These are phyloP conservation scores for Artemia franciscana DNA, from an alignment of 1,140 invertebrate genomes.

Conservation along the genomic window DNA sequence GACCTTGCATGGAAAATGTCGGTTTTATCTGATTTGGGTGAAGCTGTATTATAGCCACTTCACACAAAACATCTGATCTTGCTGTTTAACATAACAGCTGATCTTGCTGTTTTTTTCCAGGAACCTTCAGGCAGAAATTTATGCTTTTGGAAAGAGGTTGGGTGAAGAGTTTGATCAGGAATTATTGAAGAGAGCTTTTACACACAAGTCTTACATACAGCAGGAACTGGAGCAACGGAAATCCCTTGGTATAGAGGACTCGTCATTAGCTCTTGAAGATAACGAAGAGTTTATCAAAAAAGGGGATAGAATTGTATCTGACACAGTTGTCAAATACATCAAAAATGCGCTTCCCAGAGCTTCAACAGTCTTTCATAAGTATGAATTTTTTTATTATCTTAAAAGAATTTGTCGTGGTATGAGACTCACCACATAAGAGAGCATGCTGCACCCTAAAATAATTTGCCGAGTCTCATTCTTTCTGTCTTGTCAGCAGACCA, in stretches of 20 bases:
- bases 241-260: constrained; percentile 37
- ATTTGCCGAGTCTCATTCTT: too few relatives aligned
- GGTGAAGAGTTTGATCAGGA: constrained; percentile 53
- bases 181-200: constrained; percentile 47
- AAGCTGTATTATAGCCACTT: too few relatives aligned
- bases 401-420: too few relatives aligned
- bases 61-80: too few relatives aligned
- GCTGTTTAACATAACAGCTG: too few relatives aligned
- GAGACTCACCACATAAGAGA: too few relatives aligned
- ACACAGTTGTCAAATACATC: constrained; percentile 32
- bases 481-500: too few relatives aligned
- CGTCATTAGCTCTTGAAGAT: constrained; percentile 30
- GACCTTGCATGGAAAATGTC: too few relatives aligned
- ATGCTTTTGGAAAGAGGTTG: constrained; percentile 57
- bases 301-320: constrained; percentile 33
- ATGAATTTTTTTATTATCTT: too few relatives aligned
- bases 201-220: constrained; percentile 49
- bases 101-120: constrained; percentile 18
- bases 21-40: too few relatives aligned
- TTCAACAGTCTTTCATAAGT: too few relatives aligned
- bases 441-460: too few relatives aligned
- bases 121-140: constrained; percentile 73
- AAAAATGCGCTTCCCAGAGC: constrained; percentile 36
- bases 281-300: constrained; percentile 38
- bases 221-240: constrained; percentile 38